A percentile compares a stretch with the other conserved stretches of the same genome.
Evolutionary conservation across 2,888 invertebrate genomes (phyloP).

Genomic region (Cheilosia vulpina): DNA sequence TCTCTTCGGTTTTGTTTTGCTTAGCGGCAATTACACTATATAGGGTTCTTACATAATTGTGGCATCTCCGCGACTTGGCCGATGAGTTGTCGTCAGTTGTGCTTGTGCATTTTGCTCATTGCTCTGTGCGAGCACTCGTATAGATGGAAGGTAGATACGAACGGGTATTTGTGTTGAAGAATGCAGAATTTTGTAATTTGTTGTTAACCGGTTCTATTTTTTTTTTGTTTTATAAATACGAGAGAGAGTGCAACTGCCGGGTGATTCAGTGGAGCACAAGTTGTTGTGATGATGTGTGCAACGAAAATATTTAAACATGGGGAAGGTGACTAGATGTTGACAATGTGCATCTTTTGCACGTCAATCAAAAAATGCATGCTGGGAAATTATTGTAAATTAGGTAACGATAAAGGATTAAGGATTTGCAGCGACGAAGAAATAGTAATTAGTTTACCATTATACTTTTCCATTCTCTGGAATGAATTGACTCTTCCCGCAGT

Average conservation of each 20-base stretch:
- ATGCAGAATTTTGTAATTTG: constrained; percentile 20
- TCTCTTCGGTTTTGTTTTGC: constrained; percentile 14
- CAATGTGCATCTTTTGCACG: too few relatives aligned
- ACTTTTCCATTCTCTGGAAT: too few relatives aligned
- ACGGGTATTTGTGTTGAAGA: background rate
- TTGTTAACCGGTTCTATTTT: constrained; percentile 14
- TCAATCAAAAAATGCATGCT: too few relatives aligned
- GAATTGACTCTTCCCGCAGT: too few relatives aligned
- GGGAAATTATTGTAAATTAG: too few relatives aligned
- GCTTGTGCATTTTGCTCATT: constrained; percentile 1
- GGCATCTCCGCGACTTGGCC: constrained; percentile 26
- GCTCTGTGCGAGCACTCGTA: background rate
- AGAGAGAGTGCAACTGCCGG: background rate
- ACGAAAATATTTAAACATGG: too few relatives aligned
- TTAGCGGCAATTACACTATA: constrained; percentile 57
- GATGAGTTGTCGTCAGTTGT: constrained; percentile 16
- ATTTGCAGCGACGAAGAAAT: too few relatives aligned
- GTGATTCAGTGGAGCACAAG: background rate
- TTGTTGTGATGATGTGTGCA: background rate
- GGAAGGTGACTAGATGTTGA: too few relatives aligned
- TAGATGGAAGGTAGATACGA: background rate
- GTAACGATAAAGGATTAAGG: too few relatives aligned
- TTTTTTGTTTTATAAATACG: background rate
- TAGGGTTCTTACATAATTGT: constrained; percentile 60
- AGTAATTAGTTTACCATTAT: too few relatives aligned